Evolutionary conservation across 2,797 vertebrate genomes (phyloP).

Genomic region (Betta splendens): DNA sequence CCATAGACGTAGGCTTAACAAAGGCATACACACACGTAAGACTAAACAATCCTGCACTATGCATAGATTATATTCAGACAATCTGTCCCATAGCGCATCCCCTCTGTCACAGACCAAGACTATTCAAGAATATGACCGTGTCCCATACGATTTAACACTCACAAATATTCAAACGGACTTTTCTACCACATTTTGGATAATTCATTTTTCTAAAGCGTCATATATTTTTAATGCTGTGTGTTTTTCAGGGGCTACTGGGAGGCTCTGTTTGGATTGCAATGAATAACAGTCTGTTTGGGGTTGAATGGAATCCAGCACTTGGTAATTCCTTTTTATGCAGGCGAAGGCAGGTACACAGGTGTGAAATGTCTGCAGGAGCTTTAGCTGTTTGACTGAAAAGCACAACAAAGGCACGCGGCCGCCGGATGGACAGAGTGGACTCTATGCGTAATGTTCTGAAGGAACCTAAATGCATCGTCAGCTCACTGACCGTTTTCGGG

Average conservation of each 20-base stretch:
- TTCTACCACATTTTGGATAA: slow-evolving; percentile 41
- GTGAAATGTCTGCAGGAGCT: slow-evolving; percentile 27
- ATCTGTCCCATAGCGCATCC: slow-evolving; percentile 53
- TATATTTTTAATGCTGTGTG: slow-evolving; percentile 45
- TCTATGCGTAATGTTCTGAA: slow-evolving; percentile 48
- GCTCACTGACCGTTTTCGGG: slow-evolving; percentile 46
- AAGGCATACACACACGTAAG: slow-evolving; percentile 42
- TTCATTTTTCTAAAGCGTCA: slow-evolving; percentile 38
- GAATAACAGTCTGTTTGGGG: slow-evolving; percentile 19
- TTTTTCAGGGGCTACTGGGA: slow-evolving; percentile 26
- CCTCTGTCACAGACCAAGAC: slow-evolving; percentile 14
- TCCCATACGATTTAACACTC: slow-evolving; percentile 16
- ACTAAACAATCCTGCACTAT: slow-evolving; percentile 64
- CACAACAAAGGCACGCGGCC: slow-evolving; percentile 41
- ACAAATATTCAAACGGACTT: slow-evolving; percentile 42
- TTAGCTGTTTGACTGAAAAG: slow-evolving; percentile 40
- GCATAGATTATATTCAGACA: slow-evolving; percentile 54
- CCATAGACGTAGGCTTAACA: slow-evolving; percentile 60
- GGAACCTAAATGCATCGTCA: slow-evolving; percentile 52
- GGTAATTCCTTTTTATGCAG: slow-evolving; percentile 22
- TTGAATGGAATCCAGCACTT: slow-evolving; percentile 24
- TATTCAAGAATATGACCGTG: slow-evolving; percentile 27
- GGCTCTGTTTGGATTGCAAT: slow-evolving; percentile 34
- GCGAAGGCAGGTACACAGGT: slow-evolving; percentile 21
- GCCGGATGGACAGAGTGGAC: slow-evolving; percentile 31